Evolutionary conservation across 2,113 vertebrate genomes (phyloP).

Genomic region (Falcunculus frontatus): DNA sequence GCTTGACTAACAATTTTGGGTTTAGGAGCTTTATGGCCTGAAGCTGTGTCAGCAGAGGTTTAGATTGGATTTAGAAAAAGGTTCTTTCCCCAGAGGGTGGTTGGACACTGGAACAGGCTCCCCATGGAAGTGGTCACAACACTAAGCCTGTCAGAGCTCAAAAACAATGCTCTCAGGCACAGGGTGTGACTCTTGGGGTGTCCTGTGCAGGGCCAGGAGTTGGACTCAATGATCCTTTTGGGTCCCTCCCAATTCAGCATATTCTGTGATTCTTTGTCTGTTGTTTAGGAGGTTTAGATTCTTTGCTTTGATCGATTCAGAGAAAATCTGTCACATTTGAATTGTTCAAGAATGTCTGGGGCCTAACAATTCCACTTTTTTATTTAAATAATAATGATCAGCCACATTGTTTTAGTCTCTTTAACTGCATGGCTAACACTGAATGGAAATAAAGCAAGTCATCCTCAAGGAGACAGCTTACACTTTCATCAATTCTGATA

Average conservation of each 20-base stretch:
- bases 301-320: background rate
- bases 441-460: background rate
- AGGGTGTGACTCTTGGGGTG: background rate
- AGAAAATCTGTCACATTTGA: background rate
- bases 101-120: background rate
- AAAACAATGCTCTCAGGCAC: background rate
- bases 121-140: too few relatives aligned
- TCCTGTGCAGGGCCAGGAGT: background rate
- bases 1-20: background rate
- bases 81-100: background rate
- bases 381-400: background rate
- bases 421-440: background rate
- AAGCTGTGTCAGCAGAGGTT: background rate
- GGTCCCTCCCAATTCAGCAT: background rate
- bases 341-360: background rate
- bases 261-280: background rate
- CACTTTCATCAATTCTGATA: background rate
- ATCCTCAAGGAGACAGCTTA: background rate
- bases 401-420: background rate
- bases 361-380: background rate
- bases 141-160: background rate
- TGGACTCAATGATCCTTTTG: background rate
- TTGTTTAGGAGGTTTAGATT: background rate
- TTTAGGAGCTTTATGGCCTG: background rate
- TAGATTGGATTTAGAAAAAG: background rate